Evolutionary conservation across 1,140 invertebrate genomes (phyloP).

Genomic region (Papilio dardanus): DNA sequence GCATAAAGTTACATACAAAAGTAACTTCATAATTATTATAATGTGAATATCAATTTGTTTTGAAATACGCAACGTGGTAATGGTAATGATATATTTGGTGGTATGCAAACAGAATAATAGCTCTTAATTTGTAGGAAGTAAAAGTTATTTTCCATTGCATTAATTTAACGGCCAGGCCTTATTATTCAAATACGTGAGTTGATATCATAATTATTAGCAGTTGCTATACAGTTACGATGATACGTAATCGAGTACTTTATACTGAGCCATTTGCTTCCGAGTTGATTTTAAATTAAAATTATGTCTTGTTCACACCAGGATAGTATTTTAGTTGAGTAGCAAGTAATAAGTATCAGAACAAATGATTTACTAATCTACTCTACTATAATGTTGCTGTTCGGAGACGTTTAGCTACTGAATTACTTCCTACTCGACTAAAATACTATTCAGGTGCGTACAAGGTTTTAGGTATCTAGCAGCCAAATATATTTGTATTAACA

Average conservation of each 20-base stretch:
- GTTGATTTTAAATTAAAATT: background rate
- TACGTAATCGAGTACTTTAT: background rate
- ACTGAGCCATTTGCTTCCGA: background rate
- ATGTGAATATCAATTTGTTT: background rate
- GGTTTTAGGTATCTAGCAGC: too few species aligned
- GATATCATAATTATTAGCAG: conserved; percentile 9
- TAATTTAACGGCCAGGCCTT: background rate
- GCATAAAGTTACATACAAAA: background rate
- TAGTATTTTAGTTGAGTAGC: too few species aligned
- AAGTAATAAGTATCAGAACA: too few species aligned
- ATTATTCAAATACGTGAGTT: conserved; percentile 15
- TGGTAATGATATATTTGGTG: conserved; percentile 1
- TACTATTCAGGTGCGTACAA: too few species aligned
- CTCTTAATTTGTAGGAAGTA: background rate
- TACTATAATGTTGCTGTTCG: too few species aligned
- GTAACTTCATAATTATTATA: background rate
- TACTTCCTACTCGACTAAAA: too few species aligned
- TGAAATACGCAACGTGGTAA: conserved; percentile 6
- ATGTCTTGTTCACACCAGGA: too few species aligned
- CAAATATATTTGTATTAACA: too few species aligned
- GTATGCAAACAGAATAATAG: conserved; percentile 1
- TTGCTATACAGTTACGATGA: conserved; percentile 8
- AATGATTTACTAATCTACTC: too few species aligned
- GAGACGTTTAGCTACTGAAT: too few species aligned
- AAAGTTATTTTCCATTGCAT: conserved; percentile 17